Conservation (phyloP, 1,140 invertebrate genomes). For the Sitodiplosis mosellana region DNA sequence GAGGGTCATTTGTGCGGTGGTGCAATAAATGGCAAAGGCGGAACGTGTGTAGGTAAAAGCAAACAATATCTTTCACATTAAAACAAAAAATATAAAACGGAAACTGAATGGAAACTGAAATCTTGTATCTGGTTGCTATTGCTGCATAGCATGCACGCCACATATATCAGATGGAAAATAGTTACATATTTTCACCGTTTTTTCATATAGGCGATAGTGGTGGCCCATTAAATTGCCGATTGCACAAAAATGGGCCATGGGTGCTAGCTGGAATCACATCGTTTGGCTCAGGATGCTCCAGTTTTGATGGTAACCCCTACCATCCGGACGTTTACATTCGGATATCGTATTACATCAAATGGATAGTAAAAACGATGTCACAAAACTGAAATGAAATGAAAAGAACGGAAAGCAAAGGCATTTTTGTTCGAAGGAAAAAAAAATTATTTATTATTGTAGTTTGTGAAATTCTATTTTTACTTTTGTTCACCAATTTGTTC, state of each 20-base stretch:
- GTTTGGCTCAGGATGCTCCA: constrained; percentile 75
- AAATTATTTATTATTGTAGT: too few species aligned
- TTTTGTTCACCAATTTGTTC: too few species aligned
- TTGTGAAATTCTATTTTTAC: too few species aligned
- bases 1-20: constrained; percentile 78
- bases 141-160: not conserved
- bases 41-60: constrained; percentile 74
- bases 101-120: too few species aligned
- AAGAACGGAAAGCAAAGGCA: too few species aligned
- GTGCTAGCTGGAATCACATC: constrained; percentile 74
- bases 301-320: constrained; percentile 37
- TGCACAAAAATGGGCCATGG: constrained; percentile 56
- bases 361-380: constrained; percentile 40
- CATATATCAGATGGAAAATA: not conserved
- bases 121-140: too few species aligned
- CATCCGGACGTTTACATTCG: constrained; percentile 74
- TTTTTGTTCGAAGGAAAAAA: too few species aligned
- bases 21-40: constrained; percentile 60
- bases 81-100: too few species aligned
- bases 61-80: too few species aligned
- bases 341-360: constrained; percentile 64
- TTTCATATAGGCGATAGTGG: constrained; percentile 77
- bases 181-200: constrained; percentile 15
- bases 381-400: not conserved
- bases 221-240: constrained; percentile 58